A percentile compares a stretch with the other conserved stretches of the same genome.
phyloP scores from a whole-genome alignment of 2,888 invertebrate genomes.

The Tenthredo livida region DNA sequence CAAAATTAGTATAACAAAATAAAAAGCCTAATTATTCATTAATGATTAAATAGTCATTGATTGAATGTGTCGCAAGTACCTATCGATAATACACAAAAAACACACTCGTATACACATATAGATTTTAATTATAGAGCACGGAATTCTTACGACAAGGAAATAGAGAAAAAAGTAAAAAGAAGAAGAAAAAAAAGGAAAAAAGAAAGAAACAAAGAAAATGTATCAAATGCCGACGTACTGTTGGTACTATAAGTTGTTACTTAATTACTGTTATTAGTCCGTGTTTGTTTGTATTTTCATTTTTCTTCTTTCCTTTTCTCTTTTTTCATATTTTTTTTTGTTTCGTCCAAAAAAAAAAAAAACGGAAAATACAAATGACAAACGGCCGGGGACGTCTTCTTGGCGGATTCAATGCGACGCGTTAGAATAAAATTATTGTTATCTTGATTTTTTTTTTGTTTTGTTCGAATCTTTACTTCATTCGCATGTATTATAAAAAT shows the following conservation, averaged over 20 bases:
- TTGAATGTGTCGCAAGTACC: neutral
- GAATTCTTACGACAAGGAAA: slow-evolving; percentile 5
- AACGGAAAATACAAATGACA: slow-evolving; percentile 11
- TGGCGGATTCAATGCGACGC: neutral
- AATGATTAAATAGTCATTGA: neutral
- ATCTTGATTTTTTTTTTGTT: neutral
- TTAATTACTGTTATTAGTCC: slow-evolving; percentile 43
- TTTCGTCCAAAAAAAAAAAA: neutral
- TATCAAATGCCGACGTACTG: slow-evolving; percentile 1
- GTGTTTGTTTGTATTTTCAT: neutral
- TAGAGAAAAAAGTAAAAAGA: neutral
- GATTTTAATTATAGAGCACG: neutral
- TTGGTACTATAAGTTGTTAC: slow-evolving; percentile 39
- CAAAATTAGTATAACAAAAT: neutral
- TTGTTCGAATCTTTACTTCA: neutral
- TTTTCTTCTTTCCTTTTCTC: neutral
- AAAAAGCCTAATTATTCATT: neutral
- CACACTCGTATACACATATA: neutral
- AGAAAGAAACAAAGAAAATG: neutral
- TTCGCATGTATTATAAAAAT: neutral
- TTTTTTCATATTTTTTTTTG: slow-evolving; percentile 14
- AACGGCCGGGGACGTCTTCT: slow-evolving; percentile 18
- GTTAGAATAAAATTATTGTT: slow-evolving; percentile 19
- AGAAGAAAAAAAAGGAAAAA: neutral
- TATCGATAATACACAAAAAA: neutral